Base-by-base conservation (phyloP, 1,140 invertebrate genomes). In the Cecropterus lyciades region DNA sequence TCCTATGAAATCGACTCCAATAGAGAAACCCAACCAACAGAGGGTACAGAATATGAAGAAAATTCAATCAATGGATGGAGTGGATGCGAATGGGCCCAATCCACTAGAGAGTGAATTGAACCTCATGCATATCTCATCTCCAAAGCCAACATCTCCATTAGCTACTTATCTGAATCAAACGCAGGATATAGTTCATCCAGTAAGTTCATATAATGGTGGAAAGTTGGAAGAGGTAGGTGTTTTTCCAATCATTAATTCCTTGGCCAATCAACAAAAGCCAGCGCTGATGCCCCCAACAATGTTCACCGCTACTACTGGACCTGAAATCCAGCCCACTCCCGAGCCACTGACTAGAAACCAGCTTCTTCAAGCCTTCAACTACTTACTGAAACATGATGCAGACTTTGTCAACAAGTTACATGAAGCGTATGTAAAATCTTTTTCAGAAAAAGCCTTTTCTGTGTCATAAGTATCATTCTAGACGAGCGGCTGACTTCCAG, bases 341-440 rank as follows among this genome's bases (percentile, higher is more conserved):
- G 95, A 96, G 80, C 97, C 97, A 3, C 92, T 98, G 13, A 98
- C 97, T 14, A 95, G 95, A 84, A 96, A 97, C 83, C 97, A 98
- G 81, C 93, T 98, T 48, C 94, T 97, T 40, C 97, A 98, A 92
- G 97, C 97, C 51, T 95, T 98, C 68, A 95, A 95, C 77, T 97
- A 98, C 92, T 93, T 98, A 56, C 93, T 98, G 20, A 96, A 97
- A 90, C 97, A 96, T 89, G 97, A 98, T 89, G 92, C 95, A 8
- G 96, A 97, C 70, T 98, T 98, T 92, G 94, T 98, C 7, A 95
- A 95, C 73, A 97, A 97, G 88, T 92, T 98, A 59, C 97, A 98
- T 87, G 97, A 98, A 92, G 97, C 97, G 51, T 98, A 98, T 84
- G 95, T 98, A 0, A 97, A 97, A 89, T 97, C 96, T 10, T 96